These are phyloP conservation scores for Scrobipalpa costella DNA, from an alignment of 2,888 invertebrate genomes.

Conservation along the genomic window DNA sequence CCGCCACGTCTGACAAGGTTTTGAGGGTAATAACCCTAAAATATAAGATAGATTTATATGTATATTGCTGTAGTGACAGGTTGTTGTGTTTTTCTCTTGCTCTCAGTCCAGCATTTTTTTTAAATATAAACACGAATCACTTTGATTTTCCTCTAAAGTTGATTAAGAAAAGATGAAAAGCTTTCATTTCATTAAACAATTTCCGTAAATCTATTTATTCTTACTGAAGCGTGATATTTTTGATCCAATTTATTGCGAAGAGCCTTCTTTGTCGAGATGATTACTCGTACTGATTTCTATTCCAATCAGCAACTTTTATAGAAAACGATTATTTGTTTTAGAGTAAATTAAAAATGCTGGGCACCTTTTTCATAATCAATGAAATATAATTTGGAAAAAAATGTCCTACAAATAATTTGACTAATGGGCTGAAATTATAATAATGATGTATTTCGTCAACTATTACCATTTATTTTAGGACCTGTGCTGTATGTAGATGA, in stretches of 20 bases:
- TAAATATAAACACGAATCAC: background rate
- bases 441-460: too few relatives aligned
- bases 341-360: too few relatives aligned
- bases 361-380: too few relatives aligned
- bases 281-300: background rate
- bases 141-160: background rate
- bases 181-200: background rate
- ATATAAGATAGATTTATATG: too few relatives aligned
- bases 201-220: background rate
- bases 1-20: too few relatives aligned
- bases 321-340: background rate
- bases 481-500: too few relatives aligned
- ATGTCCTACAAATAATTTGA: too few relatives aligned
- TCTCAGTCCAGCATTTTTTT: background rate
- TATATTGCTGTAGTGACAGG: too few relatives aligned
- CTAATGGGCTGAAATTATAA: too few relatives aligned
- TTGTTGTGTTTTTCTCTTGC: background rate
- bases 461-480: too few relatives aligned
- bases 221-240: background rate
- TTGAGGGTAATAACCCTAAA: too few relatives aligned
- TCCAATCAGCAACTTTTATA: background rate
- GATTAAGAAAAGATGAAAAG: background rate
- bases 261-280: background rate
- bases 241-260: conserved; percentile 3
- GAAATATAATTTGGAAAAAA: too few relatives aligned